Conservation (phyloP, 2,888 invertebrate genomes). For the Aethes cnicana region DNA sequence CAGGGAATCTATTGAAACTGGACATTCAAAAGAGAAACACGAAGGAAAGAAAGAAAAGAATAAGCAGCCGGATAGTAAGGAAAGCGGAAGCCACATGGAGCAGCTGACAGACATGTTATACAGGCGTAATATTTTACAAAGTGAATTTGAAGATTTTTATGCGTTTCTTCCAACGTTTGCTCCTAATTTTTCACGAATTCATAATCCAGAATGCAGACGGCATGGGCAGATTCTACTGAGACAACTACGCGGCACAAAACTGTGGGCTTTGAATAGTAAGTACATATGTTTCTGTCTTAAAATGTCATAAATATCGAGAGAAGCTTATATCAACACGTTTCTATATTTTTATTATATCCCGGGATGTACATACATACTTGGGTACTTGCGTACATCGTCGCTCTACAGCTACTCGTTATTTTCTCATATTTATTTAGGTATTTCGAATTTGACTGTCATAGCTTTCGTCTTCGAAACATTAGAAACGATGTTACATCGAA, state of each 20-base stretch:
- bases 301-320: too few relatives aligned
- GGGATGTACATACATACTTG: too few relatives aligned
- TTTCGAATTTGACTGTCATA: too few relatives aligned
- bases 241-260: conserved; percentile 85
- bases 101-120: conserved; percentile 65
- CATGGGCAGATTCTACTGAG: conserved; percentile 86
- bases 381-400: too few relatives aligned
- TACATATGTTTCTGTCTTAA: conserved; percentile 35
- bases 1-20: conserved; percentile 23
- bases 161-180: conserved; percentile 86
- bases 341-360: too few relatives aligned
- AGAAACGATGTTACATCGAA: too few relatives aligned
- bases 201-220: conserved; percentile 85
- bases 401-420: too few relatives aligned
- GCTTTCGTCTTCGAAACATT: too few relatives aligned
- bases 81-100: conserved; percentile 54
- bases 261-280: conserved; percentile 89
- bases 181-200: conserved; percentile 85
- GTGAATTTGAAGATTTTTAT: conserved; percentile 84
- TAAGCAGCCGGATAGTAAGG: conserved; percentile 39
- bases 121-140: conserved; percentile 70
- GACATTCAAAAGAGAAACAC: conserved; percentile 38
- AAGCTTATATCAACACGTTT: too few relatives aligned
- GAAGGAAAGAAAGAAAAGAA: conserved; percentile 43
- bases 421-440: too few relatives aligned